A percentile compares a stretch with the other conserved stretches of the same genome.
Evolutionary conservation across 2,888 invertebrate genomes (phyloP).

Genomic region (Cheilosia soror): DNA sequence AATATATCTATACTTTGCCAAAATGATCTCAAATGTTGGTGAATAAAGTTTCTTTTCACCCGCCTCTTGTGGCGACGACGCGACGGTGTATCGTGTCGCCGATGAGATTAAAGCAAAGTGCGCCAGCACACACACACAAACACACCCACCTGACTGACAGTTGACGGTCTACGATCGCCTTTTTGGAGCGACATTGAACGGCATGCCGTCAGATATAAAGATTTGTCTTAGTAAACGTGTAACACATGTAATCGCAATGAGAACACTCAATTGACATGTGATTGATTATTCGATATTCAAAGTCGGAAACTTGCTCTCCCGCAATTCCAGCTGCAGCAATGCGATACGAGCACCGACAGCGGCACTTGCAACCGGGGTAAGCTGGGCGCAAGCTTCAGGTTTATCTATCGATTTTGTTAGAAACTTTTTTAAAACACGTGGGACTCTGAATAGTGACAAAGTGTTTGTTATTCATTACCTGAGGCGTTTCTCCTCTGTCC

Average conservation of each 20-base stretch:
- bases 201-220: slow-evolving; percentile 43
- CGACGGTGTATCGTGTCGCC: slow-evolving; percentile 18
- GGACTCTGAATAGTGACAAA: slow-evolving; percentile 19
- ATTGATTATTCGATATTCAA: slow-evolving; percentile 46
- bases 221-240: slow-evolving; percentile 53
- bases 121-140: slow-evolving; percentile 5
- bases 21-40: not conserved
- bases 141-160: slow-evolving; percentile 7
- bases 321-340: slow-evolving; percentile 1
- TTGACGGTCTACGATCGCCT: slow-evolving; percentile 37
- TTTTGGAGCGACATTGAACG: slow-evolving; percentile 52
- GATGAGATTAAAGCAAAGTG: slow-evolving; percentile 15
- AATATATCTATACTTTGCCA: not conserved
- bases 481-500: not conserved
- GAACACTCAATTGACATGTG: slow-evolving; percentile 36
- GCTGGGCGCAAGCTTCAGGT: slow-evolving; percentile 11
- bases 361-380: not conserved
- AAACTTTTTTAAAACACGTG: slow-evolving; percentile 29
- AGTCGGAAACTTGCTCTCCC: slow-evolving; percentile 14
- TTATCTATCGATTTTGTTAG: slow-evolving; percentile 2
- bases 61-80: slow-evolving; percentile 28
- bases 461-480: slow-evolving; percentile 4
- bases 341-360: not conserved
- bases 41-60: not conserved
- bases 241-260: slow-evolving; percentile 42